phyloP scores from a whole-genome alignment of 1,140 invertebrate species.

The Meloidogyne chitwoodi region DNA sequence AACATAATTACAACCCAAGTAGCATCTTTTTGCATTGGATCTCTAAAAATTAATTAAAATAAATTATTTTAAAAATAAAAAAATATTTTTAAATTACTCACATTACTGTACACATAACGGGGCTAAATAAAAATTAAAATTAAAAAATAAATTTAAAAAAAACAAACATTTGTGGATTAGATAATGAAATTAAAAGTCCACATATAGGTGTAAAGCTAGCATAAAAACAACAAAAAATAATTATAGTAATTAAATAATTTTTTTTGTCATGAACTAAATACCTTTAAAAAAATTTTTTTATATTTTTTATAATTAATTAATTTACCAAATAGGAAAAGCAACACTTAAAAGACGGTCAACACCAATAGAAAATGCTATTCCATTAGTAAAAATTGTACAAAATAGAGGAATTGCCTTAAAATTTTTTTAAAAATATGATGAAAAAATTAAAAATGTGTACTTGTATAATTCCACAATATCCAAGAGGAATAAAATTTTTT shows the following conservation, averaged over 20 bases:
- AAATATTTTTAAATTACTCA: background rate
- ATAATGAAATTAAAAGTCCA: background rate
- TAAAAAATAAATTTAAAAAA: background rate
- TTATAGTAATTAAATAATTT: background rate
- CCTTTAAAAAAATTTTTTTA: background rate
- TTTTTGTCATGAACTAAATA: conserved; percentile 1
- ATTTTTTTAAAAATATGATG: background rate
- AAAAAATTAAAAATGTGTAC: background rate
- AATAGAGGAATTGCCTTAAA: conserved; percentile 11
- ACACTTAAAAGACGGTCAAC: conserved; percentile 10
- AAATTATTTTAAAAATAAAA: background rate
- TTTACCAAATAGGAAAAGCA: conserved; percentile 8
- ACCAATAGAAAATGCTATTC: conserved; percentile 13
- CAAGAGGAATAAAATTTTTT: conserved; percentile 1
- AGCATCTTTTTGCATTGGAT: conserved; percentile 2
- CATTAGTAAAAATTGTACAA: conserved; percentile 23
- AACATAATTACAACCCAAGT: conserved; percentile 14
- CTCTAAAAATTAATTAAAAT: background rate
- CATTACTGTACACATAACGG: conserved; percentile 20
- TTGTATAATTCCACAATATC: conserved; percentile 11
- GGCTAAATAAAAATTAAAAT: background rate
- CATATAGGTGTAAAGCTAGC: background rate
- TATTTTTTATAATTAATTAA: background rate
- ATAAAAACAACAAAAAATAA: conserved; percentile 3
- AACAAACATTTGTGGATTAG: conserved; percentile 3